Evolutionary conservation across 2,888 invertebrate species (phyloP), one percentile per base, ranked within the genome.

Genomic region (Gibbula magus): DNA sequence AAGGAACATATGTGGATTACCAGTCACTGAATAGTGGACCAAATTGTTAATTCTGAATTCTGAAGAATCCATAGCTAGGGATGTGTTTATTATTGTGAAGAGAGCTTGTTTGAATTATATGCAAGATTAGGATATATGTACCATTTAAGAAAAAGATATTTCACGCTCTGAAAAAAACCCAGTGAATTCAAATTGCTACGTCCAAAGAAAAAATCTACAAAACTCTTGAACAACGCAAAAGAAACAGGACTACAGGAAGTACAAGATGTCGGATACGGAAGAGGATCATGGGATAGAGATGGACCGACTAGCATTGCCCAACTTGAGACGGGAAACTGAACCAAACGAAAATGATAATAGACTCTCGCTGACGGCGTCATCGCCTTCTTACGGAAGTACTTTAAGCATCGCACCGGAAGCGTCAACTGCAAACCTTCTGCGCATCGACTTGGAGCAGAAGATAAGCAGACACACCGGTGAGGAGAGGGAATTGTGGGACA

Each of bases 401-500:
- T 80, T 86, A 73, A 87, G 86, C 52, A 85, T 88, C 0, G 86
- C 85, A 20, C 87, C 87, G 3, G 87, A 85, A 10, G 86, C 88
- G 8, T 89, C 89, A 5, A 88, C 88, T 2, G 86, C 87, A 8
- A 89, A 89, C 61, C 82, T 89, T 39, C 79, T 89, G 20, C 81
- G 83, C 77, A 87, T 89, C 20, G 89, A 89, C 67, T 82, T 89
- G 29, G 88, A 89, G 73, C 84, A 84, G 79, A 86, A 86, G 76
- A 81, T 89, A n/a, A 86, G 83, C 77, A 82, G 89, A 16, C 89
- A 89, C 79, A 89, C 89, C 3, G 88, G 86, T 0, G 88, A 88
- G 66, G 88, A 89, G 77, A 76, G 90, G 39, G 90, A 87, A 13
- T 86, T 88, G 0, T 90, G 90, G 90, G 88, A 88, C 75, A 90